Conservation (phyloP, 2,113 vertebrate genomes). For the Ardeotis arabs region DNA sequence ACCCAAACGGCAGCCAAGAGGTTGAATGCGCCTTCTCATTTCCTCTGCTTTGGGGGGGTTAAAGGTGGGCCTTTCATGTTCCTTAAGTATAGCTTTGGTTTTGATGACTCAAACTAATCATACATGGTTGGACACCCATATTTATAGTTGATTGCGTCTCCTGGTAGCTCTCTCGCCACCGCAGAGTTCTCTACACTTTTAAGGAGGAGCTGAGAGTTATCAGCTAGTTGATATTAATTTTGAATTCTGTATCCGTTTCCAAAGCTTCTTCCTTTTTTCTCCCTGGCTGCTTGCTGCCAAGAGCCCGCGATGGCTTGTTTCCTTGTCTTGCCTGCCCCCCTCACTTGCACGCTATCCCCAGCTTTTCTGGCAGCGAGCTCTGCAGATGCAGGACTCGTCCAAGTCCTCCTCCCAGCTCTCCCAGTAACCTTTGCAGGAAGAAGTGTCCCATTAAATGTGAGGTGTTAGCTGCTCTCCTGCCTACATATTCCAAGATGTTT, state of each 20-base stretch:
- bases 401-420: conserved; percentile 43
- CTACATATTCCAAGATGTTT: conserved; percentile 68
- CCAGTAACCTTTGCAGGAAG: conserved; percentile 59
- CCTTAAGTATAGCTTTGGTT: conserved; percentile 13
- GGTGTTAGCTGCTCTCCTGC: conserved; percentile 57
- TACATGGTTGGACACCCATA: background rate
- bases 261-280: background rate
- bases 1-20: background rate
- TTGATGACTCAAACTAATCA: conserved; percentile 49
- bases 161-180: background rate
- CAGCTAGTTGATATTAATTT: background rate
- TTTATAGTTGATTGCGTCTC: background rate
- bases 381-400: background rate
- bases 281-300: background rate
- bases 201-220: background rate
- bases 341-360: background rate
- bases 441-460: conserved; percentile 39
- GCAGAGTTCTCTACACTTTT: background rate
- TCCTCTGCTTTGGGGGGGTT: conserved; percentile 5
- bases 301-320: background rate
- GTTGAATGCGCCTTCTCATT: conserved; percentile 32
- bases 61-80: conserved; percentile 50
- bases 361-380: background rate
- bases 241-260: background rate
- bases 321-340: background rate